These are phyloP conservation scores for Furnarius figulus DNA, from an alignment of 2,113 vertebrate species.

Conservation along the genomic window DNA sequence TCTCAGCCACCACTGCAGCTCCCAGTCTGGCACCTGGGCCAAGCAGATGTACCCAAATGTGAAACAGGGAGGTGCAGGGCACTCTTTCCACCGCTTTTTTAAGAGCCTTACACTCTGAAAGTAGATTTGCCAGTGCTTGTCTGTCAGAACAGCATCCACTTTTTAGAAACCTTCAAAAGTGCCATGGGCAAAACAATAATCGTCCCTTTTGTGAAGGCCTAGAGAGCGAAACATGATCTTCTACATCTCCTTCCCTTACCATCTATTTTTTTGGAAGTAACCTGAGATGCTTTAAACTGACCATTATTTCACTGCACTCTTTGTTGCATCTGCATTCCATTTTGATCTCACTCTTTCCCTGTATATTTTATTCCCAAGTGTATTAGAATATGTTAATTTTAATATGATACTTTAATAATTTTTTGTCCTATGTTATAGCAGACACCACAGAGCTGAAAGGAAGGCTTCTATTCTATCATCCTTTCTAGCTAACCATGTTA, in stretches of 20 bases:
- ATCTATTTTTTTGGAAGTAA: neutral
- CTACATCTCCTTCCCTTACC: neutral
- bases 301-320: neutral
- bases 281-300: neutral
- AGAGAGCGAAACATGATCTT: neutral
- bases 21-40: neutral
- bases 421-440: neutral
- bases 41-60: neutral
- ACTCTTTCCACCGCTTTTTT: neutral
- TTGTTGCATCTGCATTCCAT: neutral
- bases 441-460: neutral
- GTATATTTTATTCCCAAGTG: neutral
- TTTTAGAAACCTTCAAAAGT: neutral
- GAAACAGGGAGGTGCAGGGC: neutral
- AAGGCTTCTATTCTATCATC: neutral
- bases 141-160: neutral
- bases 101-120: neutral
- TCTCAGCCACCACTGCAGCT: neutral
- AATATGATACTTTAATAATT: neutral
- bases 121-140: neutral
- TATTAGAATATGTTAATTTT: neutral
- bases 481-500: conserved; percentile 66
- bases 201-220: neutral
- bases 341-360: neutral
- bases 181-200: neutral